phyloP scores from a whole-genome alignment of 2,888 invertebrate genomes.

The Drosophila kanekoi region DNA sequence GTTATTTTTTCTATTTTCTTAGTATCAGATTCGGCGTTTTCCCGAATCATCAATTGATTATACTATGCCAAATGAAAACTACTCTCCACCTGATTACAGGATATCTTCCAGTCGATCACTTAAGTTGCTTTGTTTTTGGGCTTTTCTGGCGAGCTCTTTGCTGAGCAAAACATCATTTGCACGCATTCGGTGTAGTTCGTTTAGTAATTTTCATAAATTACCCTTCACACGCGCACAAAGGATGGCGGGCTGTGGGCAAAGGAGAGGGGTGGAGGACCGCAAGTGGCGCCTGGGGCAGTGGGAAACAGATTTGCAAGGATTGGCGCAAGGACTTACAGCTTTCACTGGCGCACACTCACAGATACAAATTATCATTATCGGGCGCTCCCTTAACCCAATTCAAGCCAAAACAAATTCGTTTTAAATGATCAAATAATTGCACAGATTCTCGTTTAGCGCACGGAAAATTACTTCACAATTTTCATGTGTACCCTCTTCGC shows the following conservation, averaged over 20 bases:
- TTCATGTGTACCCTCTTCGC: constrained; percentile 20
- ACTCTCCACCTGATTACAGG: neutral
- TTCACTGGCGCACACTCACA: constrained; percentile 23
- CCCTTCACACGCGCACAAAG: constrained; percentile 55
- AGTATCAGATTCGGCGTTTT: no score
- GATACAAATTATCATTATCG: constrained; percentile 61
- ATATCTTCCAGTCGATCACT: constrained; percentile 4
- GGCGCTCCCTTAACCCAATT: constrained; percentile 38
- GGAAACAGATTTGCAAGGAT: constrained; percentile 24
- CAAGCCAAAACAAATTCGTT: constrained; percentile 47
- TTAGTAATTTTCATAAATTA: constrained; percentile 81
- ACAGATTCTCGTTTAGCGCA: constrained; percentile 43
- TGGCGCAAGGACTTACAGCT: constrained; percentile 36
- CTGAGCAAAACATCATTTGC: constrained; percentile 69
- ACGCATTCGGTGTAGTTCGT: constrained; percentile 73
- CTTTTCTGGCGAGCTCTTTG: constrained; percentile 19
- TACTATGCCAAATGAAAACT: no score
- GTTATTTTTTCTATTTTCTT: no score
- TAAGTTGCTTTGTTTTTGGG: neutral
- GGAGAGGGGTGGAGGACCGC: neutral
- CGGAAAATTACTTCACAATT: constrained; percentile 43
- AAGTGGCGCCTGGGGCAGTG: constrained; percentile 5
- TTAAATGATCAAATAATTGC: constrained; percentile 67
- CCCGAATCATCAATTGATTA: no score
- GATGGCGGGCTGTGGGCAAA: constrained; percentile 6